These are phyloP conservation scores for Dasypogon diadema DNA, from an alignment of 2,888 invertebrate species.

Conservation along the genomic window DNA sequence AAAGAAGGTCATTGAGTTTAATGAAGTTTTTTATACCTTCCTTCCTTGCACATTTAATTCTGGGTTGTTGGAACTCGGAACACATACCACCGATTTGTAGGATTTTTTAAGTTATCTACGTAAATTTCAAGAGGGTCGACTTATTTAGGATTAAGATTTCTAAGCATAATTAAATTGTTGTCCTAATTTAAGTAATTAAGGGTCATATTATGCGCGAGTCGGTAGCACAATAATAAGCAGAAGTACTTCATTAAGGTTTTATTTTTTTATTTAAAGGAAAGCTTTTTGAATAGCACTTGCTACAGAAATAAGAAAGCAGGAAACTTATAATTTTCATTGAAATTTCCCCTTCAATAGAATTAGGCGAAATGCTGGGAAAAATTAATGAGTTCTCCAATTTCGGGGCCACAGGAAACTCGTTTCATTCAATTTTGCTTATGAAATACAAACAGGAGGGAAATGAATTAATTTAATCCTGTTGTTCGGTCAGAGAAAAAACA, in stretches of 20 bases:
- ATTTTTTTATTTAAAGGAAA: not conserved
- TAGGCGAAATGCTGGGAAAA: slow-evolving; percentile 12
- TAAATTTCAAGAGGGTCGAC: too few species aligned
- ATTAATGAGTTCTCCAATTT: slow-evolving; percentile 48
- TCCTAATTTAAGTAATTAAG: slow-evolving; percentile 23
- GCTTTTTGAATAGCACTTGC: slow-evolving; percentile 5
- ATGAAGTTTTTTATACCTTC: too few species aligned
- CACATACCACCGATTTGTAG: too few species aligned
- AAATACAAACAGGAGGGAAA: slow-evolving; percentile 47
- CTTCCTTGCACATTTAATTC: too few species aligned
- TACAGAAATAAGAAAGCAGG: not conserved
- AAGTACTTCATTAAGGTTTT: slow-evolving; percentile 24
- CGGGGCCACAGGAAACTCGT: slow-evolving; percentile 43
- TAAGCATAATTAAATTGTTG: too few species aligned
- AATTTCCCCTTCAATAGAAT: slow-evolving; percentile 28
- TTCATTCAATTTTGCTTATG: slow-evolving; percentile 46
- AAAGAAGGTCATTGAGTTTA: too few species aligned
- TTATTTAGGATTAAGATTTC: too few species aligned
- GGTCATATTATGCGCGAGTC: not conserved
- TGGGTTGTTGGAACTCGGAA: too few species aligned
- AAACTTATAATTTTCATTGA: slow-evolving; percentile 29
- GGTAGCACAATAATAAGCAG: not conserved
- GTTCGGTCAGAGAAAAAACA: slow-evolving; percentile 41
- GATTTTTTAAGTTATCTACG: too few species aligned
- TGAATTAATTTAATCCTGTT: slow-evolving; percentile 48